phyloP scores from a whole-genome alignment of 2,888 invertebrate species.

The Cheilosia pagana region DNA sequence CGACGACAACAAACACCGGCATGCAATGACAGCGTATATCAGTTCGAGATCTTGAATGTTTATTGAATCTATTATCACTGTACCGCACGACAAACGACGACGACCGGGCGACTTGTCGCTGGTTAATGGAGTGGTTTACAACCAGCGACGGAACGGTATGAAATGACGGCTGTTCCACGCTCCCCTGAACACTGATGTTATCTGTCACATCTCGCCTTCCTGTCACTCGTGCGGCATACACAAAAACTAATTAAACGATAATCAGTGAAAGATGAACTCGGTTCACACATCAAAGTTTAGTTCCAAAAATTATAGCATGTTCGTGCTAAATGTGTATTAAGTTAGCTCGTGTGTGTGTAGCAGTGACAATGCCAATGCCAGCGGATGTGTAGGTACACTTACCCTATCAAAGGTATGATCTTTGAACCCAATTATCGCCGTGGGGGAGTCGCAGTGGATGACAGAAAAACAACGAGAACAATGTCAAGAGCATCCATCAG shows the following conservation, averaged over 20 bases:
- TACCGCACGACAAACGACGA: constrained; percentile 51
- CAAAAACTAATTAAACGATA: constrained; percentile 61
- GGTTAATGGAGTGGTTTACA: constrained; percentile 49
- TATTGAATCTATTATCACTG: constrained; percentile 63
- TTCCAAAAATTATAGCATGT: constrained; percentile 15
- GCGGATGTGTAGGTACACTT: constrained; percentile 24
- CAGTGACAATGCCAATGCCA: constrained; percentile 47
- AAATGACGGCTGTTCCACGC: constrained; percentile 30
- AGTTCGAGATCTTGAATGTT: constrained; percentile 58
- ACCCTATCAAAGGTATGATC: constrained; percentile 44
- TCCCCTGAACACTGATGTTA: constrained; percentile 35
- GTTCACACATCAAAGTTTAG: constrained; percentile 40
- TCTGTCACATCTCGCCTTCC: constrained; percentile 52
- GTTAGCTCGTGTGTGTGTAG: constrained; percentile 12
- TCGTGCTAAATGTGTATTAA: constrained; percentile 18
- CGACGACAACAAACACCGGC: constrained; percentile 23
- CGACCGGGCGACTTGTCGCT: constrained; percentile 43
- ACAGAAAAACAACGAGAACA: constrained; percentile 14
- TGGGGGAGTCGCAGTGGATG: not conserved
- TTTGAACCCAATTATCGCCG: constrained; percentile 40
- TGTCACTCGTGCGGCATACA: constrained; percentile 34
- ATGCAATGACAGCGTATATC: constrained; percentile 46
- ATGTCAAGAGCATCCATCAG: constrained; percentile 6
- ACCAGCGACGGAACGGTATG: not conserved
- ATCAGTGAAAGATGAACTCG: constrained; percentile 53